Conservation (phyloP, 2,113 vertebrate species). For the Orthochromis indermauri region DNA sequence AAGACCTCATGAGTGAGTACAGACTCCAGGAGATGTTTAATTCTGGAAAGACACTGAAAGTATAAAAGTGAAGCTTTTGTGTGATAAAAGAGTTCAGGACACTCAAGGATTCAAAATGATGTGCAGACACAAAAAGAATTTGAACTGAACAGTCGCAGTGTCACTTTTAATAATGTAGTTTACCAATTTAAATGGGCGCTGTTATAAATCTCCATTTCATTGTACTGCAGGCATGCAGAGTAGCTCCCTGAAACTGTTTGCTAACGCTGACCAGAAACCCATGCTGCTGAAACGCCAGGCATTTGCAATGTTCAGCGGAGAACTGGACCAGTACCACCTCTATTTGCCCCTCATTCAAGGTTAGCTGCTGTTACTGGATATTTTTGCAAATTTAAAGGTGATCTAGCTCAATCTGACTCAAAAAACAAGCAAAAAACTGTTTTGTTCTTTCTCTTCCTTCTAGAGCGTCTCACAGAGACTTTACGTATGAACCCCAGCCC, state of each 20-base stretch:
- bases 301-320: slow-evolving; percentile 92
- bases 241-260: slow-evolving; percentile 86
- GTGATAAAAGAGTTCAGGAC: neutral
- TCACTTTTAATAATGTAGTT: neutral
- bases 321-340: slow-evolving; percentile 91
- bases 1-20: slow-evolving; percentile 96
- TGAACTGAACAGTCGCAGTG: neutral
- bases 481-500: slow-evolving; percentile 84
- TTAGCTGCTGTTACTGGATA: neutral
- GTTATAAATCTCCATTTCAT: neutral
- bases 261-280: slow-evolving; percentile 87
- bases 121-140: neutral
- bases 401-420: neutral
- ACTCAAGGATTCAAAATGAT: neutral
- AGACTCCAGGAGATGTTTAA: neutral
- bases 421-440: neutral
- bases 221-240: slow-evolving; percentile 84
- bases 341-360: slow-evolving; percentile 96
- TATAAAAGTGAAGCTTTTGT: neutral
- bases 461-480: slow-evolving; percentile 92
- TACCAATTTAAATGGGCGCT: neutral
- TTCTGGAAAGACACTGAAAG: neutral
- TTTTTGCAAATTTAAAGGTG: neutral
- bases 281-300: slow-evolving; percentile 94
- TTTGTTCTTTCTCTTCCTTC: neutral